Conservation (phyloP, 2,888 invertebrate species). For the Volucella zonaria region DNA sequence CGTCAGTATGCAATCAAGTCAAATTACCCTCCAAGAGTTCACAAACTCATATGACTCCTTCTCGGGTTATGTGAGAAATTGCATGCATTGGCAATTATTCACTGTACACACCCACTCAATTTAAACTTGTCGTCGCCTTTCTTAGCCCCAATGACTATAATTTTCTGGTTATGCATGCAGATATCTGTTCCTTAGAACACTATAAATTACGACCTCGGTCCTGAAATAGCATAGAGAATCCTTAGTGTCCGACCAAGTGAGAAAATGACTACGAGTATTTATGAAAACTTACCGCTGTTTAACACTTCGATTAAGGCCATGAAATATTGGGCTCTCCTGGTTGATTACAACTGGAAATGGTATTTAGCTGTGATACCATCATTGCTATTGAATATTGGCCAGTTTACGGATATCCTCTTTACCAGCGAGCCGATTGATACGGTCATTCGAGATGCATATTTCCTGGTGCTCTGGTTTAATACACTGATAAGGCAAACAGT, state of each 20-base stretch:
- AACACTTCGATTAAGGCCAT: constrained; percentile 76
- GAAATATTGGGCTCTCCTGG: constrained; percentile 79
- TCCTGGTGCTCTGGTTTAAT: constrained; percentile 26
- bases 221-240: too few species aligned
- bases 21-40: too few species aligned
- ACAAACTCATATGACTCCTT: too few species aligned
- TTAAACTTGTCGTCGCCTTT: too few species aligned
- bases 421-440: constrained; percentile 5
- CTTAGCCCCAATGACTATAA: too few species aligned
- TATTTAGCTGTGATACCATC: constrained; percentile 74
- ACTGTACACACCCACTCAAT: too few species aligned
- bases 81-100: too few species aligned
- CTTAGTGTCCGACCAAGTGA: background rate
- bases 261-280: background rate
- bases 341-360: constrained; percentile 79
- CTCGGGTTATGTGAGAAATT: too few species aligned
- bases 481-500: background rate
- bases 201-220: too few species aligned
- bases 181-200: too few species aligned
- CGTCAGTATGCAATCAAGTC: too few species aligned
- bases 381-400: constrained; percentile 3
- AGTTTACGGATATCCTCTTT: constrained; percentile 5
- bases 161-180: too few species aligned
- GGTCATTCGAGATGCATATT: constrained; percentile 15
- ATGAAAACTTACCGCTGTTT: constrained; percentile 77